These are phyloP conservation scores for Synergus gifuensis DNA, from an alignment of 2,888 invertebrate species.

Conservation along the genomic window DNA sequence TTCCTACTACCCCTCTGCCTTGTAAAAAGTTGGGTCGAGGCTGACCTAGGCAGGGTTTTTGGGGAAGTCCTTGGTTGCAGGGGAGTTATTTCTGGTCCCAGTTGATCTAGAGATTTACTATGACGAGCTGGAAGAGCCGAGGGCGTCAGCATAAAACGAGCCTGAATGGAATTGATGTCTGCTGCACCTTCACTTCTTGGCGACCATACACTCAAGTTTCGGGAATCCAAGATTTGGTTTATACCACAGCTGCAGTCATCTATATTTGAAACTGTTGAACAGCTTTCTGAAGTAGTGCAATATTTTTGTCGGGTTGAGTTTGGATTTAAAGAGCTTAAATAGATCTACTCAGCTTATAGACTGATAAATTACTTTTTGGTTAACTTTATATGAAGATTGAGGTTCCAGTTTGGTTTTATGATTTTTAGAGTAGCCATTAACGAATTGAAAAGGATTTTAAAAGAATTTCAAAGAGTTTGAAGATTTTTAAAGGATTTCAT, in stretches of 20 bases:
- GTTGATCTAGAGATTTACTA: slow-evolving; percentile 90
- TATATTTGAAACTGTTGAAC: slow-evolving; percentile 70
- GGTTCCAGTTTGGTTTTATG: too few species aligned
- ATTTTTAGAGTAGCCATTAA: too few species aligned
- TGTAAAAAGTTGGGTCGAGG: slow-evolving; percentile 78
- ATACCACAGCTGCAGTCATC: slow-evolving; percentile 86
- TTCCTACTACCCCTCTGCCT: slow-evolving; percentile 61
- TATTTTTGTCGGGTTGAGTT: neutral
- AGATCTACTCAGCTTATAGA: neutral
- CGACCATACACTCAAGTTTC: slow-evolving; percentile 82
- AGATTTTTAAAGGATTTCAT: too few species aligned
- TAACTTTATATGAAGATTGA: neutral
- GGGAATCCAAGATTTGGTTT: slow-evolving; percentile 82
- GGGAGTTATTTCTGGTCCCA: slow-evolving; percentile 79
- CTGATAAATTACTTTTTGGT: neutral
- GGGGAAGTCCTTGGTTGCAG: slow-evolving; percentile 70
- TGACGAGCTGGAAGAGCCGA: slow-evolving; percentile 85
- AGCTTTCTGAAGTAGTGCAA: neutral
- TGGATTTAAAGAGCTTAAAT: neutral
- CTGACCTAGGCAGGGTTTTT: slow-evolving; percentile 72
- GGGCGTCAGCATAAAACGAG: slow-evolving; percentile 83
- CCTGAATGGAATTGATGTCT: slow-evolving; percentile 80
- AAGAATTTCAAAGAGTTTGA: too few species aligned
- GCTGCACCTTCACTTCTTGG: slow-evolving; percentile 75
- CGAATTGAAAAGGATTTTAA: too few species aligned